phyloP scores from a whole-genome alignment of 2,797 vertebrate genomes.

The Emydoidea blandingii region DNA sequence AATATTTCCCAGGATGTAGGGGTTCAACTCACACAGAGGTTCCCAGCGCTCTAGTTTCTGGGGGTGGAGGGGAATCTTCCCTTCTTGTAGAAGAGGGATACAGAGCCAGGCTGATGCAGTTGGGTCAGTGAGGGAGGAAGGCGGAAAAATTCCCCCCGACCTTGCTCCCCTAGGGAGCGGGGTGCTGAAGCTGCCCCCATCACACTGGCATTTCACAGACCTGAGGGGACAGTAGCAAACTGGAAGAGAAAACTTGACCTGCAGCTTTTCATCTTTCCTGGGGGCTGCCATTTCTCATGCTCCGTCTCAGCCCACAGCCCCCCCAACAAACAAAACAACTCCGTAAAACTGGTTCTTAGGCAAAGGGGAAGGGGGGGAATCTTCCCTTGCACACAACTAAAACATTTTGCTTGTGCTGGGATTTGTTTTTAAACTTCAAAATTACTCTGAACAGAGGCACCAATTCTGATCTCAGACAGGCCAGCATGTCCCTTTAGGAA shows the following conservation, averaged over 20 bases:
- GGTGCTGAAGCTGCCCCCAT: neutral
- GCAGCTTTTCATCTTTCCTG: neutral
- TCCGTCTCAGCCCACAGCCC: neutral
- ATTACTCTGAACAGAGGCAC: neutral
- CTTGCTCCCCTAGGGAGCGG: too few relatives aligned
- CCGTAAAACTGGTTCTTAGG: neutral
- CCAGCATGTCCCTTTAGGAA: neutral
- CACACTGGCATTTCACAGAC: neutral
- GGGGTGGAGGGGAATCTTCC: neutral
- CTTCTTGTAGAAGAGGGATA: neutral
- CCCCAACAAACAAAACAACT: neutral
- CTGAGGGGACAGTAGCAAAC: neutral
- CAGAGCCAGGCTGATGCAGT: neutral
- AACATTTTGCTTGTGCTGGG: neutral
- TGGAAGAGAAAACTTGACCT: neutral
- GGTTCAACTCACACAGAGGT: too few relatives aligned
- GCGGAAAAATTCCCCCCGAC: neutral
- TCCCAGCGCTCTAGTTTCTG: neutral
- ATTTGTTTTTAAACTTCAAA: rapidly evolving
- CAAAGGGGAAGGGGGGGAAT: rapidly evolving
- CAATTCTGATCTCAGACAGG: neutral
- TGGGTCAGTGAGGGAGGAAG: neutral
- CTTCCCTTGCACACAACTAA: neutral
- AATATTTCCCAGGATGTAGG: rapidly evolving
- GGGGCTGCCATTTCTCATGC: neutral